Evolutionary conservation across 2,797 vertebrate genomes (phyloP), one percentile per base, ranked within the genome.

Genomic region (Sebastes oblongus): DNA sequence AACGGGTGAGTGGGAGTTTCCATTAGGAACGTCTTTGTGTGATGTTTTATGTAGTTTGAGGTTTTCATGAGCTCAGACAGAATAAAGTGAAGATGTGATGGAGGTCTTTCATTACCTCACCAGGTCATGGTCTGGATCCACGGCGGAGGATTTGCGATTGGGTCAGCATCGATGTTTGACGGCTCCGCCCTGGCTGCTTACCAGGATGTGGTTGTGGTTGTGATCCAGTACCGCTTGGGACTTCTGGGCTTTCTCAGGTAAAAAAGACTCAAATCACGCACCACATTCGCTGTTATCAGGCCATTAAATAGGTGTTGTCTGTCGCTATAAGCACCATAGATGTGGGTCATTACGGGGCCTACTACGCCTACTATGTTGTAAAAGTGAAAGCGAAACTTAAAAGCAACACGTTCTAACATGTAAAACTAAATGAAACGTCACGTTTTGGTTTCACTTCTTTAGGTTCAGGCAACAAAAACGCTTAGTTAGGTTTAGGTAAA

Each of bases 41-140:
- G 2, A 18, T 18, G 3, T 58, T 66, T 13, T 1, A 18, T 52
- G 22, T 52, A 12, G 22, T 65, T 52, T 42, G 2, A 36, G 1
- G 27, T 60, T 59, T n/a, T 16, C 30, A 5, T 16, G 3, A 60
- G 8, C 5, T 18, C 66, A 59, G 20, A 55, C 32, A 68, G 8
- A 72, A 25, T 50, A 39, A 34, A 62, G 20, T 55, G 6, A 78
- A 54, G 12, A 32, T 25, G 12, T 54, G 1, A 30, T 64, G 7
- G 66, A 24, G 13, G 3, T 55, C 24, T 82, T 67, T 74, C 5
- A 54, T 74, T 81, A 52, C 25, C 32, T 72, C 18, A 65, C 11
- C 50, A 97, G 97, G 96, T 97, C n/a, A 95, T 97, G 96, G 94
- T 96, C 10, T 96, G 94, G 94, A 96, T 97, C 73, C 96, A 96